Evolutionary conservation across 1,140 invertebrate genomes (phyloP).

Genomic region (Penaeus japonicus): DNA sequence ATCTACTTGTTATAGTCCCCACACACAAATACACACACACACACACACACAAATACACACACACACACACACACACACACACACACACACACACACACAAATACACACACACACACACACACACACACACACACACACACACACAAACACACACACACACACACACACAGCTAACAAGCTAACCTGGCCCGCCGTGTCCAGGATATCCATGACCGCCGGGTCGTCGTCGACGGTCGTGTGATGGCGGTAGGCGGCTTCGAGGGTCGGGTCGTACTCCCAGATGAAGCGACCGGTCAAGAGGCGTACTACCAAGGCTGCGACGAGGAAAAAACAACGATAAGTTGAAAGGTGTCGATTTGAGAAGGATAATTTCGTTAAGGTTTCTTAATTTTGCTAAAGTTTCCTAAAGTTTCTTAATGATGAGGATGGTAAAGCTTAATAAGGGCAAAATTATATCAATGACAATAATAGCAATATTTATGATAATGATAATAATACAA

Average conservation of each 20-base stretch:
- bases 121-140: too few relatives aligned
- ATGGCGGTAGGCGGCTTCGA: constrained; percentile 40
- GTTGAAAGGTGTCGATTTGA: background rate
- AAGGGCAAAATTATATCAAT: too few relatives aligned
- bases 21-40: too few relatives aligned
- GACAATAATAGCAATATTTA: too few relatives aligned
- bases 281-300: constrained; percentile 58
- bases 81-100: too few relatives aligned
- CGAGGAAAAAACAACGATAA: background rate
- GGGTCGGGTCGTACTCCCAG: constrained; percentile 58
- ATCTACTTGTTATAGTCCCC: too few relatives aligned
- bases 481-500: too few relatives aligned
- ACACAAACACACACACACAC: too few relatives aligned
- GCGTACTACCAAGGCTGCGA: constrained; percentile 54
- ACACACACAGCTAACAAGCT: too few relatives aligned
- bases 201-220: constrained; percentile 25
- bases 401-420: too few relatives aligned
- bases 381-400: background rate
- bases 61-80: background rate
- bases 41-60: background rate
- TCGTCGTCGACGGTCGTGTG: constrained; percentile 46
- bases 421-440: too few relatives aligned
- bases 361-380: background rate
- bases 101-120: too few relatives aligned
- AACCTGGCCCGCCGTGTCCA: constrained; percentile 39